Evolutionary conservation across 2,113 vertebrate genomes (phyloP).

Genomic region (Eolophus roseicapilla): DNA sequence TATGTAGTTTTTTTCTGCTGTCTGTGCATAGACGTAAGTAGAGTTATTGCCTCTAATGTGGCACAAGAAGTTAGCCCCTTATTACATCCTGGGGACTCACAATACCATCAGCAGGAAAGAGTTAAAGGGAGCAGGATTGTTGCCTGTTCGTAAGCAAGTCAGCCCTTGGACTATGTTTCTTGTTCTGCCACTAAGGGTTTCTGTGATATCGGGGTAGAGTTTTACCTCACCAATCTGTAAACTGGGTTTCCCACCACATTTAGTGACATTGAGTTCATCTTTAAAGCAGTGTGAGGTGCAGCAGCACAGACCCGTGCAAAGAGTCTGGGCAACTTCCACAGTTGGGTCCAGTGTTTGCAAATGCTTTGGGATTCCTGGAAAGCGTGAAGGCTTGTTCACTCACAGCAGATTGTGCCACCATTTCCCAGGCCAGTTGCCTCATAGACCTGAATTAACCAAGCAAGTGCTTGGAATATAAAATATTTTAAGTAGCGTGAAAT

Average conservation of each 20-base stretch:
- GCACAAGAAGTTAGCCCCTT: background rate
- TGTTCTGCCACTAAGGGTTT: background rate
- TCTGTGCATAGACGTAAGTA: background rate
- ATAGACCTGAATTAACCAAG: slow-evolving; percentile 8
- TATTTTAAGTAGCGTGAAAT: background rate
- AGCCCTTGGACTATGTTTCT: background rate
- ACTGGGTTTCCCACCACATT: background rate
- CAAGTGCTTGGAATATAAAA: background rate
- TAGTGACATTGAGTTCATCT: background rate
- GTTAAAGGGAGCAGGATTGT: background rate
- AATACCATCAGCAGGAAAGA: background rate
- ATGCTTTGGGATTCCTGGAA: slow-evolving; percentile 40
- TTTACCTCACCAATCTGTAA: background rate
- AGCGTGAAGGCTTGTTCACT: background rate
- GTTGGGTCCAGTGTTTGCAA: background rate
- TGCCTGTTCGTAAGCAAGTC: background rate
- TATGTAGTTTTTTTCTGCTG: background rate
- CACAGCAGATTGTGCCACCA: slow-evolving; percentile 15
- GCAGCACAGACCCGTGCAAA: background rate
- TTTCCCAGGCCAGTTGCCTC: slow-evolving; percentile 29
- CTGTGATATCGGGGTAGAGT: background rate
- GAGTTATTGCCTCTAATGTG: background rate
- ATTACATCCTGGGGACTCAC: background rate
- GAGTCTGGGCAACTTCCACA: background rate
- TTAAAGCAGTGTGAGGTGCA: fast-evolving